phyloP scores from a whole-genome alignment of 2,113 vertebrate species.

The Orycteropus afer region DNA sequence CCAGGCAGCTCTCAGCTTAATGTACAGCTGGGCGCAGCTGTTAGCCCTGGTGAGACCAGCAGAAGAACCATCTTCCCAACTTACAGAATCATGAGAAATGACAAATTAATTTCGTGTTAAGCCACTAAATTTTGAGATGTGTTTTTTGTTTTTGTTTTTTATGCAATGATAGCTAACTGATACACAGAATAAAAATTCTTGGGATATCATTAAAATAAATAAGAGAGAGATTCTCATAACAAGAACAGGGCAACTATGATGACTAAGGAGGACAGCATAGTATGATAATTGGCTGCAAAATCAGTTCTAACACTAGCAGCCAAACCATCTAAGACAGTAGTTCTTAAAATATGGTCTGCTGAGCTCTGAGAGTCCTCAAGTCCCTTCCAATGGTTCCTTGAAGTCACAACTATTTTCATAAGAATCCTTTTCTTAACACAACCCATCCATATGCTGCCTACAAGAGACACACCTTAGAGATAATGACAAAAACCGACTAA shows the following conservation, averaged over 20 bases:
- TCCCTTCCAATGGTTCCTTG: not conserved
- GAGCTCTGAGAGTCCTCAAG: not conserved
- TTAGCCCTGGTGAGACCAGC: not conserved
- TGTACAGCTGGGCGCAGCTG: not conserved
- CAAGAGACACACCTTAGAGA: no score
- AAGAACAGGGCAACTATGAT: not conserved
- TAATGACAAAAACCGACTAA: no score
- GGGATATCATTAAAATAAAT: not conserved
- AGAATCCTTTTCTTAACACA: not conserved
- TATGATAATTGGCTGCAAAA: not conserved
- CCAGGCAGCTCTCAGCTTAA: not conserved
- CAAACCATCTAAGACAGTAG: not conserved
- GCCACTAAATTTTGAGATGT: not conserved
- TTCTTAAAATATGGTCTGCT: not conserved
- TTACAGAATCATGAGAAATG: no score
- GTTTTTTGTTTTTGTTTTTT: no score
- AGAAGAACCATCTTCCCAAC: not conserved
- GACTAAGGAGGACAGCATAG: not conserved
- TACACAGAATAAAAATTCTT: not conserved
- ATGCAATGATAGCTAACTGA: not conserved
- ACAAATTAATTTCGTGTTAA: not conserved
- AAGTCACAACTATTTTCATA: not conserved
- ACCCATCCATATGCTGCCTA: no score
- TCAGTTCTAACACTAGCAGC: not conserved
- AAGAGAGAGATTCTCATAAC: not conserved